A percentile compares a stretch with the other conserved stretches of the same genome.
These are phyloP conservation scores for Yasuhikotakia modesta DNA, from an alignment of 2,797 vertebrate species.

Conservation along the genomic window DNA sequence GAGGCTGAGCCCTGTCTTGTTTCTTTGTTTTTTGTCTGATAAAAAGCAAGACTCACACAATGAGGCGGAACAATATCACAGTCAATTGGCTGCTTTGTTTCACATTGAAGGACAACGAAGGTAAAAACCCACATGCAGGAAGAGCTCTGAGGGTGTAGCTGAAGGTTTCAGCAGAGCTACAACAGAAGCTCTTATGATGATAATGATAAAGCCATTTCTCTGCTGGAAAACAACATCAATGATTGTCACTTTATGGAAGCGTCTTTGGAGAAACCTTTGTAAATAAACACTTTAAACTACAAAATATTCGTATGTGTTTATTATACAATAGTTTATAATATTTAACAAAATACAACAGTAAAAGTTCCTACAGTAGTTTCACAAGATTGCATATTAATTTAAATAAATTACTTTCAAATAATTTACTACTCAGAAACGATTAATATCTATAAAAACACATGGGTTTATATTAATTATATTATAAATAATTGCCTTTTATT, in stretches of 20 bases:
- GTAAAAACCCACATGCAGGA: not conserved
- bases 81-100: slow-evolving; percentile 6
- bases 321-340: slow-evolving; percentile 13
- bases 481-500: too few species aligned
- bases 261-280: slow-evolving; percentile 59
- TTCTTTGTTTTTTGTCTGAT: slow-evolving; percentile 56
- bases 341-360: not conserved
- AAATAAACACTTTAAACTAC: slow-evolving; percentile 58
- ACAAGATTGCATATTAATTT: too few species aligned
- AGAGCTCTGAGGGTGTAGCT: not conserved
- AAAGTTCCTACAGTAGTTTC: not conserved
- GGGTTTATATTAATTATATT: too few species aligned
- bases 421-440: too few species aligned
- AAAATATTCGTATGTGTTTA: slow-evolving; percentile 20
- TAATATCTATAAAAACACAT: too few species aligned
- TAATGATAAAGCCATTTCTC: slow-evolving; percentile 40
- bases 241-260: slow-evolving; percentile 51
- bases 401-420: too few species aligned
- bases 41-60: slow-evolving; percentile 10
- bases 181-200: too few species aligned
- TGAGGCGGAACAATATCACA: slow-evolving; percentile 24
- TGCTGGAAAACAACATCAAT: slow-evolving; percentile 38
- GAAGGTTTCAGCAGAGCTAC: not conserved
- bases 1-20: slow-evolving; percentile 67
- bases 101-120: not conserved